A percentile compares a stretch with the other conserved stretches of the same genome.
phyloP scores from a whole-genome alignment of 2,113 vertebrate genomes.

The Apteryx mantelli region DNA sequence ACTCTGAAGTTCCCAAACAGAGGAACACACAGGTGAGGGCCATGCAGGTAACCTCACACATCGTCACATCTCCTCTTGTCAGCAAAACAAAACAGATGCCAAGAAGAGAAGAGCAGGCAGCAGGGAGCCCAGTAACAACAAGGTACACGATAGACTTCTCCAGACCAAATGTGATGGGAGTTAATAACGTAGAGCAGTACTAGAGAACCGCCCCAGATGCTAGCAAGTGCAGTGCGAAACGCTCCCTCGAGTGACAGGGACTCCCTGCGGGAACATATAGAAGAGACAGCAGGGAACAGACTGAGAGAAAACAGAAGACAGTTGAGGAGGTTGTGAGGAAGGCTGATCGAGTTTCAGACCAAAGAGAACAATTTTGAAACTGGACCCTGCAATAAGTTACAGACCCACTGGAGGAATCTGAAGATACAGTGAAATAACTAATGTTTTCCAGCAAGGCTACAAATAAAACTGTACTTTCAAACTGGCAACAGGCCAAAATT shows the following conservation, averaged over 20 bases:
- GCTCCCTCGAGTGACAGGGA: fast-evolving
- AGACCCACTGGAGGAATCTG: background rate
- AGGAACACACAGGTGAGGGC: background rate
- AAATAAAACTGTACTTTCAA: background rate
- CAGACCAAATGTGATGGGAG: background rate
- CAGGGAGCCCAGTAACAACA: background rate
- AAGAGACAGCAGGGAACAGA: fast-evolving
- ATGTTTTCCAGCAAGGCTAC: background rate
- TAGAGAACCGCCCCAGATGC: background rate
- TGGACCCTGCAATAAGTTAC: background rate
- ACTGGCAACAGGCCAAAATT: background rate
- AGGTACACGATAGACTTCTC: fast-evolving
- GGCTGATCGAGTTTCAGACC: background rate
- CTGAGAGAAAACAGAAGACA: background rate
- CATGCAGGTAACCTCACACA: background rate
- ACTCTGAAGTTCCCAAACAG: background rate
- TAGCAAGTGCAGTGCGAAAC: fast-evolving
- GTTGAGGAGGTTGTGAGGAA: background rate
- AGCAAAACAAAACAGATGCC: background rate
- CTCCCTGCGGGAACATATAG: fast-evolving
- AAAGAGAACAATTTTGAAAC: background rate
- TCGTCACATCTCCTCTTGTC: background rate
- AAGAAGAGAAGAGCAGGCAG: background rate
- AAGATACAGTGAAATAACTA: background rate
- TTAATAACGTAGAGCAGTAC: background rate